Percentiles rank a stretch among this genome's conserved stretches.
Evolutionary conservation across 2,797 vertebrate genomes (phyloP).

Genomic region (Acipenser transmontanus): DNA sequence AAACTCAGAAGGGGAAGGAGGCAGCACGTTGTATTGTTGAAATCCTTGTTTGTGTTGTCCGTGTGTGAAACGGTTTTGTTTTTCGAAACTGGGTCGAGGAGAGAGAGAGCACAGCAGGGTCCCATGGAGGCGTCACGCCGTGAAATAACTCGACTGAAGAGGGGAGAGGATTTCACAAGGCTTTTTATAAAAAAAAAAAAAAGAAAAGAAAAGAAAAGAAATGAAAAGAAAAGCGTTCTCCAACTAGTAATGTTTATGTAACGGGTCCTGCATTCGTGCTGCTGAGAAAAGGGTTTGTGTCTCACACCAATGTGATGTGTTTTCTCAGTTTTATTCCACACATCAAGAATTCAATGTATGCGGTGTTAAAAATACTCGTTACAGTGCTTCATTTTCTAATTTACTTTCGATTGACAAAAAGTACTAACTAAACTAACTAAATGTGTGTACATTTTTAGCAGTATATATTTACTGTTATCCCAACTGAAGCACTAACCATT

Average conservation of each 20-base stretch:
- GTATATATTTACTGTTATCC: no score
- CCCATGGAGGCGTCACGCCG: background rate
- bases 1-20: background rate
- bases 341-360: background rate
- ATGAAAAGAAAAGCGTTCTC: background rate
- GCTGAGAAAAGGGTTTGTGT: background rate
- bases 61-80: constrained; percentile 1
- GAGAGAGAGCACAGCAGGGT: background rate
- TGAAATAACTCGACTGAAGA: background rate
- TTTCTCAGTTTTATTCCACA: background rate
- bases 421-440: background rate
- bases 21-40: constrained; percentile 9
- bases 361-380: background rate
- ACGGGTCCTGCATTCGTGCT: constrained; percentile 1
- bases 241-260: constrained; percentile 3
- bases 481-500: no score
- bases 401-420: background rate
- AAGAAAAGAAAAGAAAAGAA: no score
- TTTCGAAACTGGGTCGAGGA: constrained; percentile 1
- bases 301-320: background rate
- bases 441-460: no score
- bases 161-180: background rate
- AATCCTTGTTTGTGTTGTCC: constrained; percentile 12
- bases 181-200: background rate
- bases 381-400: background rate